These are phyloP conservation scores for Lasioglossum oenotherae DNA, from an alignment of 2,888 invertebrate species.

Conservation along the genomic window DNA sequence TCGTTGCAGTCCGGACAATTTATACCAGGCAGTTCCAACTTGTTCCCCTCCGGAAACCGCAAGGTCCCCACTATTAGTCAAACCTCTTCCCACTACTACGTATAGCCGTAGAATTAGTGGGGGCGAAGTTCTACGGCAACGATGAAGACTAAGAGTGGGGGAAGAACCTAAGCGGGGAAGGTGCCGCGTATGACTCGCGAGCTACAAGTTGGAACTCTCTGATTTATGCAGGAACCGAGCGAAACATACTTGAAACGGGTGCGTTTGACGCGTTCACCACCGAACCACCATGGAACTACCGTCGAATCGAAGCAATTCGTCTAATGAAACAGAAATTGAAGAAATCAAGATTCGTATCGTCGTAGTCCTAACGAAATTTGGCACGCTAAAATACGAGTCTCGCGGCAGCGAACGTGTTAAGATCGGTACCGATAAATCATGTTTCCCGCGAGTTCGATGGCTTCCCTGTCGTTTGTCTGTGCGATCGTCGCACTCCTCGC, in stretches of 20 bases:
- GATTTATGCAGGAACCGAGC: background rate
- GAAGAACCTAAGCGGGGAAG: no score
- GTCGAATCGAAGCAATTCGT: slow-evolving; percentile 31
- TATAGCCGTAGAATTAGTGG: no score
- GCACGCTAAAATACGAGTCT: background rate
- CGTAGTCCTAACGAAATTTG: background rate
- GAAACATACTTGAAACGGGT: background rate
- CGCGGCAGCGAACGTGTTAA: background rate
- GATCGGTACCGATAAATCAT: background rate
- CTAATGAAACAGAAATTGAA: background rate
- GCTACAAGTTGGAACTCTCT: no score
- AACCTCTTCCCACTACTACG: no score
- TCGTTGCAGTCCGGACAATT: background rate
- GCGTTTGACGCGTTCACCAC: background rate
- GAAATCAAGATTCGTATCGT: background rate
- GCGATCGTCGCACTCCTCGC: background rate
- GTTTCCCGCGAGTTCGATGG: background rate
- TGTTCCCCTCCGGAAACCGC: no score
- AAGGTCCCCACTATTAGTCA: no score
- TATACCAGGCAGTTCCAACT: background rate
- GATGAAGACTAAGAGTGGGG: no score
- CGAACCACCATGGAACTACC: background rate
- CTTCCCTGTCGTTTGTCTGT: slow-evolving; percentile 6
- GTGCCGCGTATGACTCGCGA: no score
- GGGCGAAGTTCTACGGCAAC: no score